These are phyloP conservation scores for Gallinago paraguaiae DNA, from an alignment of 2,113 vertebrate species.

Conservation along the genomic window DNA sequence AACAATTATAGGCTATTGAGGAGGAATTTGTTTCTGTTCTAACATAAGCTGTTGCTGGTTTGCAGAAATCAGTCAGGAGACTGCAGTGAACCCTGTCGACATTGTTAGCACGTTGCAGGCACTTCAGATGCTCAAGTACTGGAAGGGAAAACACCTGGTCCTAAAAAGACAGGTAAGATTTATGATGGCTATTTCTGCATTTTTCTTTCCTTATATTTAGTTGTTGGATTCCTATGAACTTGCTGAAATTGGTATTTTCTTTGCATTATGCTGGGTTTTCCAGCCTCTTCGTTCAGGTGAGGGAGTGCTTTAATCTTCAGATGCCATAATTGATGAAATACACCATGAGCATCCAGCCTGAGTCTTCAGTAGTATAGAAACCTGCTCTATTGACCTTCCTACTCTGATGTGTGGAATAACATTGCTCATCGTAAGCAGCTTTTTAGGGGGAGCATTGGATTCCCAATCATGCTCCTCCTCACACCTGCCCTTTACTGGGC, in stretches of 20 bases:
- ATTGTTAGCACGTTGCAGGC: conserved; percentile 98
- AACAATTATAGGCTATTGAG: rapidly evolving
- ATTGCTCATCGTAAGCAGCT: not conserved
- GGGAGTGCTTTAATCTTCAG: not conserved
- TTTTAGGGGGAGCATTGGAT: not conserved
- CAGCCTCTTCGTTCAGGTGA: not conserved
- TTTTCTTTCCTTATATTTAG: not conserved
- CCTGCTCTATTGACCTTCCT: not conserved
- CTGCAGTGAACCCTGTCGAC: conserved; percentile 96
- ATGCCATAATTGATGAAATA: not conserved
- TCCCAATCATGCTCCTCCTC: not conserved
- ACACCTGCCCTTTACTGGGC: not conserved
- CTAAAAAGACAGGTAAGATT: conserved; percentile 92
- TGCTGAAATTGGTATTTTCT: not conserved
- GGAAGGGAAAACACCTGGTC: conserved; percentile 98
- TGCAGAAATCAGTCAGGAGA: conserved; percentile 99
- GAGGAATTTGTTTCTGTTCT: not conserved
- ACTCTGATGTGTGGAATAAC: not conserved
- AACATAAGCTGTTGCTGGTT: not conserved
- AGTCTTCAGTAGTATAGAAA: not conserved
- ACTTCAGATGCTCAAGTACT: conserved; percentile 99
- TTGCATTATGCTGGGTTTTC: not conserved
- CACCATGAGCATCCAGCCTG: rapidly evolving
- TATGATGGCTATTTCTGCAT: not conserved
- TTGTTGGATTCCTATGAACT: not conserved